Conservation (phyloP, 53 echinoderm and acorn worm genomes). For the Paracentrotus lividus region DNA sequence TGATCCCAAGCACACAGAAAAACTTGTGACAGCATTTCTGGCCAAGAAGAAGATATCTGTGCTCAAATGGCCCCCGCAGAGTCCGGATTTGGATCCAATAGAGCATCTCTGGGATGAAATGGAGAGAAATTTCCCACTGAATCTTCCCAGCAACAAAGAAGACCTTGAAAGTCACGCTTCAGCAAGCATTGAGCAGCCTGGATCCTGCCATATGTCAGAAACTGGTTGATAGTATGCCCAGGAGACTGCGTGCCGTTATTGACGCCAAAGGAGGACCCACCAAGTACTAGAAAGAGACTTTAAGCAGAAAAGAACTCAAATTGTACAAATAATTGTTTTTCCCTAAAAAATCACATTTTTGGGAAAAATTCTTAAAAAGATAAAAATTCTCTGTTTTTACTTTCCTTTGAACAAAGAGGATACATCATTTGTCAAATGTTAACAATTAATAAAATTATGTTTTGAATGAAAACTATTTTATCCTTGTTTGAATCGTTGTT, state of each 20-base stretch:
- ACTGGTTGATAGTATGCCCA: neutral
- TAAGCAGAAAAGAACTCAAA: neutral
- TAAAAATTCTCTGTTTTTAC: neutral
- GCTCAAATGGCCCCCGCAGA: neutral
- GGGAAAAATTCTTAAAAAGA: neutral
- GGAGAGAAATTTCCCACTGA: neutral
- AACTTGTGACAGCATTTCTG: neutral
- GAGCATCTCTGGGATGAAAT: neutral
- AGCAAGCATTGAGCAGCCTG: neutral
- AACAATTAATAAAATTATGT: neutral
- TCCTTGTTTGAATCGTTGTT: neutral
- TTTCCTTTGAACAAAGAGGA: neutral
- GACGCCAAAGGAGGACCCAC: neutral
- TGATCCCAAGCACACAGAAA: neutral
- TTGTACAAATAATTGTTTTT: neutral
- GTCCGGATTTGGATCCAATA: neutral
- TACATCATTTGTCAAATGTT: neutral
- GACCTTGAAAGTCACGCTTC: neutral
- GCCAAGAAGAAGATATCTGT: neutral
- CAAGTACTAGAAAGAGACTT: neutral
- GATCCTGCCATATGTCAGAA: neutral
- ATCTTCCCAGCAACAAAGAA: neutral
- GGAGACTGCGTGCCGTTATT: neutral
- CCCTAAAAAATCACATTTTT: neutral
- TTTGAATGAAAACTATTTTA: neutral